These are phyloP conservation scores for Carassius gibelio DNA, from an alignment of 2,113 vertebrate species.

Conservation along the genomic window DNA sequence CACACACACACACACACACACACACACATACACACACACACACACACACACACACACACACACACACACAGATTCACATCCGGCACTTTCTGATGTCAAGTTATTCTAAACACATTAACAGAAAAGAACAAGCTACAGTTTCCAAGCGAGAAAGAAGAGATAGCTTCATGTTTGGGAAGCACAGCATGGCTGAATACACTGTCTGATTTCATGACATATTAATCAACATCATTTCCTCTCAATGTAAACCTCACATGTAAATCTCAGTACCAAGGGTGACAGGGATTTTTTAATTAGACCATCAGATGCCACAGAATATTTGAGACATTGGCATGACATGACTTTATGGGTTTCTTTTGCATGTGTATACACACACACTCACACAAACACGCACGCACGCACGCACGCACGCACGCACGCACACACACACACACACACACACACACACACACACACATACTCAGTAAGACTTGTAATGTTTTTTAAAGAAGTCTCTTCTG, in stretches of 20 bases:
- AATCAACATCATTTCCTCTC: conserved; percentile 8
- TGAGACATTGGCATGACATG: conserved; percentile 2
- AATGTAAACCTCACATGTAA: conserved; percentile 1
- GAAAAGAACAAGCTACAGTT: conserved; percentile 7
- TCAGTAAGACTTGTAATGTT: no score
- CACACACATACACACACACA: conserved; percentile 52
- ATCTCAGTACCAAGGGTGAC: not conserved
- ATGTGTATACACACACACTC: not conserved
- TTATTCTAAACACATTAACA: conserved; percentile 45
- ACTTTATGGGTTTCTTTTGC: not conserved
- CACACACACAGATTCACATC: conserved; percentile 58
- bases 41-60: conserved; percentile 54
- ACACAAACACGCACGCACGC: no score
- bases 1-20: conserved; percentile 51
- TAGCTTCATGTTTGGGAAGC: not conserved
- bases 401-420: no score
- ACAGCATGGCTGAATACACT: not conserved
- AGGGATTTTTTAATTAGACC: not conserved
- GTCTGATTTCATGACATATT: conserved; percentile 9
- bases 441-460: no score
- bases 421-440: not conserved
- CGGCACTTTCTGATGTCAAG: conserved; percentile 50
- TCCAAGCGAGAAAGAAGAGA: not conserved
- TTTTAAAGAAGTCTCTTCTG: no score
- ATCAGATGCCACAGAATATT: conserved; percentile 4